Base-by-base conservation (phyloP, 2,113 vertebrate species). In the Emydocephalus ijimae region DNA sequence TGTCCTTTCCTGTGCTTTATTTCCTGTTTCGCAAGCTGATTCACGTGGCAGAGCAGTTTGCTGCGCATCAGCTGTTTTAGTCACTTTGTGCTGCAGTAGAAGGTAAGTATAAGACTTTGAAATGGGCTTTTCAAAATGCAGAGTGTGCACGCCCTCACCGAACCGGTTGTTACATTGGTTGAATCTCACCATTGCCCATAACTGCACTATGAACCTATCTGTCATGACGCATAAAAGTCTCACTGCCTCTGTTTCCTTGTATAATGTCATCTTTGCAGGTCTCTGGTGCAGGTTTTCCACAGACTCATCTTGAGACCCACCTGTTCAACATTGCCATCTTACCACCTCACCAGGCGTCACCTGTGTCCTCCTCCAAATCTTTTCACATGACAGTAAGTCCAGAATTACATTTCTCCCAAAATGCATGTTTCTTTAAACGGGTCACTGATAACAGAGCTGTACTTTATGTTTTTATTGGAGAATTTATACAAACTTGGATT, bases 311-410 rank as follows among this genome's bases (percentile, higher is more conserved):
- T 23, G 98, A 99, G 43, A 98, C 96, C 48, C 99, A 98, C 54
- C 94, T 97, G 59, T 99, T 99, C 97, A 98, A 98, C 8, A 97
- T 99, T 5, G 98, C 98, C 0, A 98, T 99, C 87, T 96, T 99
- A 55, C 98, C 99, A 0, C 98, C 98, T 92, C 94, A 94, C 0
- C 98, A 97, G 0, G 97, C 97, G 1, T 97, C 98, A 18, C 98
- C 98, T 0, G 97, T 97, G 94, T 97, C 98, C 39, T 98, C 98
- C 50, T 96, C 97, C 0, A 98, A 98, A 93, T 97, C 98, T 85
- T 97, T 99, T 18, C 99, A 99, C 93, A 98, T 99, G 98, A 98
- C 98, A 9, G 99, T 99, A 97, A 98, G 98, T 96, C 57, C 74
- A 55, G 86, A 64, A 52, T 29, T 1, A 0, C 7, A 4, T 34